phyloP scores from a whole-genome alignment of 2,113 vertebrate genomes.

The Calyptomena viridis region DNA sequence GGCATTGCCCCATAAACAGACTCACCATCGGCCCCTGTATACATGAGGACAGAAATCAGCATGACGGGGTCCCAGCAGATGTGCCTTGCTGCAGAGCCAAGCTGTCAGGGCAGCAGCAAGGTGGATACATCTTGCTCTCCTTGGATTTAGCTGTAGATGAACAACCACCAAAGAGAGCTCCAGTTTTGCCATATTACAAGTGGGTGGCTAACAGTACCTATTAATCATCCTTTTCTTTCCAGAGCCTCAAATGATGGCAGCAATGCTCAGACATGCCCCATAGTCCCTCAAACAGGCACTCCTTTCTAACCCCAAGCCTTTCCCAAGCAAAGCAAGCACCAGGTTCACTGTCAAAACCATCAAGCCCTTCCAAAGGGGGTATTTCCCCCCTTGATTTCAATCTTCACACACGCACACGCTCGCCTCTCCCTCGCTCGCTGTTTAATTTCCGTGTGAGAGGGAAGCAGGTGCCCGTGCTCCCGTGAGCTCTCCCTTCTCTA shows the following conservation, averaged over 20 bases:
- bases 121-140: background rate
- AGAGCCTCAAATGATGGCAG: fast-evolving
- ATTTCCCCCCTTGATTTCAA: conserved; percentile 17
- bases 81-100: background rate
- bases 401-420: conserved; percentile 42
- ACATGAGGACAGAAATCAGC: background rate
- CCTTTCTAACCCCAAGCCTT: background rate
- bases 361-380: background rate
- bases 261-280: background rate
- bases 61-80: background rate
- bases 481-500: conserved; percentile 74
- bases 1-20: background rate
- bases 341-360: background rate
- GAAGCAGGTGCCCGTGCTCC: conserved; percentile 80
- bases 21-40: fast-evolving
- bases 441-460: conserved; percentile 77
- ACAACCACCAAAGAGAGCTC: background rate
- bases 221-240: background rate
- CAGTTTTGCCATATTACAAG: background rate
- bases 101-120: background rate
- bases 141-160: background rate
- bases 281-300: background rate
- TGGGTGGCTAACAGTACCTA: background rate
- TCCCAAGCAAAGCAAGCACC: background rate
- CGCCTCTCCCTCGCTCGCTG: conserved; percentile 47